Percentiles rank a stretch among this genome's conserved stretches.
These are phyloP conservation scores for Lasioglossum pauxillum DNA, from an alignment of 2,888 invertebrate genomes.

Conservation along the genomic window DNA sequence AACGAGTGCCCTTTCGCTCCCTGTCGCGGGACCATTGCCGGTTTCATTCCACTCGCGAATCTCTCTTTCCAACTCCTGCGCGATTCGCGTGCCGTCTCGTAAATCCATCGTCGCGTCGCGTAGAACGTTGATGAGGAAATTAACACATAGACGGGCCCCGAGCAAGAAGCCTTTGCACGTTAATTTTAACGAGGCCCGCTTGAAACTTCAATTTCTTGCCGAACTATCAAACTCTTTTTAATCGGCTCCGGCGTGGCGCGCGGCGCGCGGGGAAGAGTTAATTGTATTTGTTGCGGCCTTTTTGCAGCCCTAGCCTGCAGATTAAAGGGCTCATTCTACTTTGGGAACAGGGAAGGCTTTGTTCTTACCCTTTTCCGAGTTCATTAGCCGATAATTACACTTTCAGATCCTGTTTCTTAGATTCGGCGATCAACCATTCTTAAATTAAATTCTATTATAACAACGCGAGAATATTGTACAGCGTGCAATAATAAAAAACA, in stretches of 20 bases:
- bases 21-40: slow-evolving; percentile 2
- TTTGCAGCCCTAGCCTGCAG: background rate
- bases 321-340: background rate
- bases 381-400: background rate
- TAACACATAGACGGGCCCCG: background rate
- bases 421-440: background rate
- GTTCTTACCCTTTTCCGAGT: background rate
- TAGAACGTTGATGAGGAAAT: background rate
- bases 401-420: background rate
- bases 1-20: slow-evolving; percentile 8
- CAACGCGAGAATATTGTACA: background rate
- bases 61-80: background rate
- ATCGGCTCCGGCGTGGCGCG: background rate
- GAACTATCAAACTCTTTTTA: background rate
- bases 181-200: background rate
- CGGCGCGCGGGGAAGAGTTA: background rate
- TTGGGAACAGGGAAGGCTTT: background rate
- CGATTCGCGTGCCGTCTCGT: background rate
- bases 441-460: background rate
- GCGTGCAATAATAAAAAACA: background rate
- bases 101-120: background rate
- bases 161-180: background rate
- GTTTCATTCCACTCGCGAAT: background rate
- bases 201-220: background rate
- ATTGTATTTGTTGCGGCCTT: slow-evolving; percentile 5